Evolutionary conservation across 2,888 invertebrate genomes (phyloP).

Genomic region (Oasisia sp.): DNA sequence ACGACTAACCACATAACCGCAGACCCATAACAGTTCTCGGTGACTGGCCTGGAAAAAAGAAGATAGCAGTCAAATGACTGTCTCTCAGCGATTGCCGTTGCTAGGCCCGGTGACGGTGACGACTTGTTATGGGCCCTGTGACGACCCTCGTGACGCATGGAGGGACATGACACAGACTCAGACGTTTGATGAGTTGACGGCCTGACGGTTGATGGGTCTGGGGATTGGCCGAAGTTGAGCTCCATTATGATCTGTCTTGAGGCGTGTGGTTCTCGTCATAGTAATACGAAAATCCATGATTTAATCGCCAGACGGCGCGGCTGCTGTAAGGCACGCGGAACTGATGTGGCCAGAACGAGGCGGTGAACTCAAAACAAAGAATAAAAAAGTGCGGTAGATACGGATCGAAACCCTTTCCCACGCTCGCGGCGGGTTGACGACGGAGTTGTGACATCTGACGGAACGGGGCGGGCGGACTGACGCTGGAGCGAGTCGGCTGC

Average conservation of each 20-base stretch:
- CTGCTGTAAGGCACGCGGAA: not conserved
- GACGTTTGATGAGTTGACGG: not conserved
- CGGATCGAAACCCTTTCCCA: not conserved
- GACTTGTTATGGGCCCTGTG: too few relatives aligned
- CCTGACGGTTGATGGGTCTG: not conserved
- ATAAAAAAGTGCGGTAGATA: not conserved
- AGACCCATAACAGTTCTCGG: not conserved
- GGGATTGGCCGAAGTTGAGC: not conserved
- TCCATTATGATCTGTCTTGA: not conserved
- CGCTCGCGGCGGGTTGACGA: not conserved
- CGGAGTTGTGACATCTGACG: not conserved
- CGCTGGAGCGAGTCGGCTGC: not conserved
- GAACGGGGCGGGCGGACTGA: not conserved
- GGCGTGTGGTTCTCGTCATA: not conserved
- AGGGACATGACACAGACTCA: conserved; percentile 77
- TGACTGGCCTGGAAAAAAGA: not conserved
- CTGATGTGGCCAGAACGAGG: not conserved
- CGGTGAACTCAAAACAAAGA: conserved; percentile 13
- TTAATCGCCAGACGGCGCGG: conserved; percentile 1
- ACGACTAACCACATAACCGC: not conserved
- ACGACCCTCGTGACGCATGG: too few relatives aligned
- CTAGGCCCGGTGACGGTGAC: too few relatives aligned
- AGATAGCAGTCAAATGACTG: conserved; percentile 88
- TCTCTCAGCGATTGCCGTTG: too few relatives aligned
- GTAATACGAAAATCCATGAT: not conserved